Evolutionary conservation across 2,113 vertebrate species (phyloP), one percentile per base, ranked within the genome.

Genomic region (Lepus americanus): DNA sequence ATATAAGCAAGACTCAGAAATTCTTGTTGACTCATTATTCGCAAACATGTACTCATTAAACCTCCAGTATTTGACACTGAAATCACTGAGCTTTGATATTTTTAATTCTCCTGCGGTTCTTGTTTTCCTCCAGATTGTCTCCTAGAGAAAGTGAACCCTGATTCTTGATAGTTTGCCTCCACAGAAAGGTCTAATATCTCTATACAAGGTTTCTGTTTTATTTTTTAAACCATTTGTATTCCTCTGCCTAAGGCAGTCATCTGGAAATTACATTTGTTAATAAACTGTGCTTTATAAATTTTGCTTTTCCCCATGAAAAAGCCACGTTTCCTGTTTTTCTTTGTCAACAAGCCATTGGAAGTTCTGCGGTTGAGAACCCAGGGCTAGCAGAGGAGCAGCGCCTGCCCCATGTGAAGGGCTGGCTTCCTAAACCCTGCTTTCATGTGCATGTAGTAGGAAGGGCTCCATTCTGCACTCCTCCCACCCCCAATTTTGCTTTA

Each of bases 141-240:
- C 9, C 59, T 95, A 83, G 51, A 82, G 8, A 55, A 92, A 20
- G 55, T 85, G 61, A 96, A 70, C 5, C 20, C 36, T 67, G 23
- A 29, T 11, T 78, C 70, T 51, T 66, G 67, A 92, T 33, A 64
- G n/a, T 55, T 51, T 92, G 8, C 29, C n/a, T 95, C 73, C 11
- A 17, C 7, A 66, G 53, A 82, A 78, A 81, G 92, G 17, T 82
- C 31, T 29, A 84, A 2, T 53, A 27, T 94, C 82, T 96, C 49
- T 84, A 59, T 59, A 10, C 17, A 72, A 96, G 72, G 7, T 3
- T 9, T 89, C 53, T 91, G 13, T 84, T 97, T 95, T 95, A 97
- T 55, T 96, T 89, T 95, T 87, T 53, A 95, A 90, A 90, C 91
- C 1, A 89, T 81, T 93, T 95, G 91, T 93, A 97, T 96, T 96